Conservation (phyloP, 2,888 invertebrate genomes). For the Eupithecia abbreviata region DNA sequence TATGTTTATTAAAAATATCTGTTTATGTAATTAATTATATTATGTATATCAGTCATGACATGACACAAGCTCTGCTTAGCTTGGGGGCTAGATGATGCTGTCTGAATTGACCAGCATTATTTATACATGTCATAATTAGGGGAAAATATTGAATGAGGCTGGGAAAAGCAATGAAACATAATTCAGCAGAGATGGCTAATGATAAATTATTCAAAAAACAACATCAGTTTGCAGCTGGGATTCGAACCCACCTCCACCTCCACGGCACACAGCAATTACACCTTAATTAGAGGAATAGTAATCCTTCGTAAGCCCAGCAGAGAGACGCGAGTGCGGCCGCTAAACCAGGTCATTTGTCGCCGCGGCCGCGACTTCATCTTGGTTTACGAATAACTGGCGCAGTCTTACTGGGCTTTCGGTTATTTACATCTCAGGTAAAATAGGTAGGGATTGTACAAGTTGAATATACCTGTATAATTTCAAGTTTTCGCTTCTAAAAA, state of each 20-base stretch:
- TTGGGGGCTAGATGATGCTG: no score
- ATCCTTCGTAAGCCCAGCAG: constrained; percentile 1
- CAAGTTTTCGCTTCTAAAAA: no score
- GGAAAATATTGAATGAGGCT: neutral
- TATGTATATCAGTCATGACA: no score
- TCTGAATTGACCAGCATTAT: no score
- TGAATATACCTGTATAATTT: neutral
- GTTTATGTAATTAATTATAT: no score
- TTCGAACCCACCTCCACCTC: neutral
- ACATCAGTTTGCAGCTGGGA: neutral
- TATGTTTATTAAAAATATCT: no score
- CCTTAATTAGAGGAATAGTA: constrained; percentile 1
- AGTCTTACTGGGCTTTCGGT: constrained; percentile 5
- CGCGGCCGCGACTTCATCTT: constrained; percentile 4
- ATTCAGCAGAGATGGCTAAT: neutral
- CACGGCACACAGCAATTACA: neutral
- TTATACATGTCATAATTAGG: no score
- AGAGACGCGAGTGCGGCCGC: neutral
- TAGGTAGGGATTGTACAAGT: neutral
- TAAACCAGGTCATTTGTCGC: constrained; percentile 9
- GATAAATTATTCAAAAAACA: neutral
- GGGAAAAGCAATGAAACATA: neutral
- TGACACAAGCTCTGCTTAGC: no score
- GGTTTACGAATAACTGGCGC: neutral
- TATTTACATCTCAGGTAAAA: constrained; percentile 4